phyloP scores from a whole-genome alignment of 2,888 invertebrate species.

The Scotopteryx bipunctaria region DNA sequence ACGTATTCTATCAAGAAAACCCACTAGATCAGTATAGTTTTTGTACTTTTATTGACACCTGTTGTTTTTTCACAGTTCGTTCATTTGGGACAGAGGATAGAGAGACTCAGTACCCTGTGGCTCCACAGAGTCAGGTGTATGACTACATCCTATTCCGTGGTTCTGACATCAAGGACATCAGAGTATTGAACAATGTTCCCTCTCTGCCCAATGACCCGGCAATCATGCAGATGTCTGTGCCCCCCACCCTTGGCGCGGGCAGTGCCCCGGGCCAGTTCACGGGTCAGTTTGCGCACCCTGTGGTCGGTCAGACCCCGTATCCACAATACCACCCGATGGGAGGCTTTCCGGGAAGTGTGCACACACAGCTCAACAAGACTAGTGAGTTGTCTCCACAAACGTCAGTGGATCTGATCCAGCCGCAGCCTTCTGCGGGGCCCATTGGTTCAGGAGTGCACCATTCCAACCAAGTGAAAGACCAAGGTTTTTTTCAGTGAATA shows the following conservation, averaged over 20 bases:
- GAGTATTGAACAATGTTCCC: constrained; percentile 95
- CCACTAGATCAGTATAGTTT: constrained; percentile 11
- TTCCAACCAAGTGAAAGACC: constrained; percentile 82
- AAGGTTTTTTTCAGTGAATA: constrained; percentile 70
- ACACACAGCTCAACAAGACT: constrained; percentile 75
- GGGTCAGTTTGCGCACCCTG: constrained; percentile 87
- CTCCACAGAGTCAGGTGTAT: constrained; percentile 98
- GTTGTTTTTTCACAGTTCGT: constrained; percentile 88
- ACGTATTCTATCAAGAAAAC: neutral
- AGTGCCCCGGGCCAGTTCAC: constrained; percentile 84
- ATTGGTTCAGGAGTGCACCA: constrained; percentile 79
- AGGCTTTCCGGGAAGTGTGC: constrained; percentile 77
- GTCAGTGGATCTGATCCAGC: constrained; percentile 70
- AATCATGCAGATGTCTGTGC: constrained; percentile 95
- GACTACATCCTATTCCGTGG: constrained; percentile 99
- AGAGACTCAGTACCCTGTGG: constrained; percentile 96
- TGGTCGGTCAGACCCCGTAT: constrained; percentile 84
- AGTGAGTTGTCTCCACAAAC: constrained; percentile 82
- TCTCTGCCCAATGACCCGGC: constrained; percentile 98
- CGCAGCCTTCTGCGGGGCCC: constrained; percentile 62
- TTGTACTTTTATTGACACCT: constrained; percentile 15
- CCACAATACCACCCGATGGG: constrained; percentile 79
- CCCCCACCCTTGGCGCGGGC: constrained; percentile 86
- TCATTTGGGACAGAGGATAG: constrained; percentile 99
- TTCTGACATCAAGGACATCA: constrained; percentile 99